Conservation (phyloP, 30 jellyfish, hydroid and myxozoan genomes). For the Turritopsis dohrnii region DNA sequence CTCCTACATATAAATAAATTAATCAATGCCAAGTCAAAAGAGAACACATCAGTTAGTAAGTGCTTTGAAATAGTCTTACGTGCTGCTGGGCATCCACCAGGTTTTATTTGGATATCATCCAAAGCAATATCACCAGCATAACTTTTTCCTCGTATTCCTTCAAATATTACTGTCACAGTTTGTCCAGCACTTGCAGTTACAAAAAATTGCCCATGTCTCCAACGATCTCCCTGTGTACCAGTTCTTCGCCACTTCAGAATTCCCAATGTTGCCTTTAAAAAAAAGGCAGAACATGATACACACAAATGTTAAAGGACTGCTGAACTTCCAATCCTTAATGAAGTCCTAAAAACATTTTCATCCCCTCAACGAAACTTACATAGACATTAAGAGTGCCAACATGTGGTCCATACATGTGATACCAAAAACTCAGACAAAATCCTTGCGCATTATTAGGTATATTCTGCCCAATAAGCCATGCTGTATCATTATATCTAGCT, state of each 20-base stretch:
- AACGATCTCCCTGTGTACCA: conserved; percentile 93
- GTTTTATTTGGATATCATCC: conserved; percentile 63
- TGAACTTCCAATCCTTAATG: neutral
- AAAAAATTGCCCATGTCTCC: conserved; percentile 75
- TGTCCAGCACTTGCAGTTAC: conserved; percentile 41
- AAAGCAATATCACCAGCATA: conserved; percentile 86
- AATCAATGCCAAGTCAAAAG: neutral
- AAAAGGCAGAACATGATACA: neutral
- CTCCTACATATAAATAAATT: conserved; percentile 47
- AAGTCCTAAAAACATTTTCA: neutral
- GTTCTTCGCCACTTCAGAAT: conserved; percentile 56
- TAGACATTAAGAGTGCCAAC: conserved; percentile 63
- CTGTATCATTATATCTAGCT: conserved; percentile 77
- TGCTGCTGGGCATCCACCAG: conserved; percentile 27
- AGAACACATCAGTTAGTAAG: neutral
- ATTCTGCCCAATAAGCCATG: conserved; percentile 43
- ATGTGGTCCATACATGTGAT: conserved; percentile 99
- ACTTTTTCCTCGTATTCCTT: conserved; percentile 78
- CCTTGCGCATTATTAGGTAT: conserved; percentile 36
- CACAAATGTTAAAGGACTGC: neutral
- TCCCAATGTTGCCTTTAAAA: conserved; percentile 36
- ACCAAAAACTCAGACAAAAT: conserved; percentile 85
- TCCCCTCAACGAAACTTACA: neutral
- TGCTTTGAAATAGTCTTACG: neutral
- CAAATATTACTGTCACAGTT: conserved; percentile 51